Conservation (phyloP, 1,140 invertebrate genomes). For the Drosophila punjabiensis region DNA sequence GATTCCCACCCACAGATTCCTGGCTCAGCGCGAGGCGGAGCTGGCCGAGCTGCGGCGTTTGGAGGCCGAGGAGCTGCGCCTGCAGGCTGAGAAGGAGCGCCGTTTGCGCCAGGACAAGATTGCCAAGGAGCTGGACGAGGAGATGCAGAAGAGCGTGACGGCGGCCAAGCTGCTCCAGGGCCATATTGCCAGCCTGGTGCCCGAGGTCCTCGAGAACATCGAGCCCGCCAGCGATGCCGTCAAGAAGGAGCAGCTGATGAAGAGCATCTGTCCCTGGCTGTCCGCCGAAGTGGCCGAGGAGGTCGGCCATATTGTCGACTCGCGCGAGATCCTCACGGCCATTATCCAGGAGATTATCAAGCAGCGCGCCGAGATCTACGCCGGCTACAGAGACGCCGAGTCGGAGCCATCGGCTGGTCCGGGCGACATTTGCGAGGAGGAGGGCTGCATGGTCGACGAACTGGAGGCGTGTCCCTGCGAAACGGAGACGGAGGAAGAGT, state of each 20-base stretch:
- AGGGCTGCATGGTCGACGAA: slow-evolving; percentile 59
- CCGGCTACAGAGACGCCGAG: slow-evolving; percentile 68
- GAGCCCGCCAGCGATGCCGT: slow-evolving; percentile 79
- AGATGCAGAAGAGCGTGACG: slow-evolving; percentile 90
- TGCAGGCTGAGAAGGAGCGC: slow-evolving; percentile 87
- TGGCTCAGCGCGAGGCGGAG: slow-evolving; percentile 92
- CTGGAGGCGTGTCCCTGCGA: slow-evolving; percentile 66
- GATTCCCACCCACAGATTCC: slow-evolving; percentile 85
- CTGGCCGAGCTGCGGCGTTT: slow-evolving; percentile 91
- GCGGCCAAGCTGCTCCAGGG: slow-evolving; percentile 93
- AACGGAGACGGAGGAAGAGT: slow-evolving; percentile 60
- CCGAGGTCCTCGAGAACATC: slow-evolving; percentile 92
- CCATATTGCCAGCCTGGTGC: slow-evolving; percentile 93
- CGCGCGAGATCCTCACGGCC: slow-evolving; percentile 91
- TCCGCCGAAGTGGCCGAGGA: slow-evolving; percentile 92
- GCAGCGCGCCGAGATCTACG: slow-evolving; percentile 87
- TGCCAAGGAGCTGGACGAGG: slow-evolving; percentile 74
- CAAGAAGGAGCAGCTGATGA: slow-evolving; percentile 88
- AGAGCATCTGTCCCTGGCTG: slow-evolving; percentile 95
- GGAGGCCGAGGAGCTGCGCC: slow-evolving; percentile 90
- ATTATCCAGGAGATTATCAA: slow-evolving; percentile 91
- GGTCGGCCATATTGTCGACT: slow-evolving; percentile 91
- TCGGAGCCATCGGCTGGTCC: slow-evolving; percentile 34
- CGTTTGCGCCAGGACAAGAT: slow-evolving; percentile 76
- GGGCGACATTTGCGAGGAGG: slow-evolving; percentile 57